Percentiles rank a stretch among this genome's conserved stretches.
These are phyloP conservation scores for Corythoichthys intestinalis DNA, from an alignment of 2,113 vertebrate species.

Conservation along the genomic window DNA sequence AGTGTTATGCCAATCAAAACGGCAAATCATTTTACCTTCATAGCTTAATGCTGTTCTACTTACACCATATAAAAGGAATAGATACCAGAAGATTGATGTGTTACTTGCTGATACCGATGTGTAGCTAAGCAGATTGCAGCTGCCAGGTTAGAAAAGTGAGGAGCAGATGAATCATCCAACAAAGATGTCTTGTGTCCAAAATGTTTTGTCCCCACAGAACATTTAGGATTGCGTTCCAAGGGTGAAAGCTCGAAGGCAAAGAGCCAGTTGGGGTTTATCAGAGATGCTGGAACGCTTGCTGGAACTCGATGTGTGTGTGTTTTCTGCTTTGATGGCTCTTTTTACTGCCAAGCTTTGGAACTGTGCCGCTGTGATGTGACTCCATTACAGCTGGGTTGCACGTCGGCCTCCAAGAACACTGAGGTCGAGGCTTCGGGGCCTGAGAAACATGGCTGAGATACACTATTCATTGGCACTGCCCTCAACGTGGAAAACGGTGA, in stretches of 20 bases:
- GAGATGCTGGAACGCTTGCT: conserved; percentile 29
- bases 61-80: neutral
- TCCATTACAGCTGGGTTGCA: conserved; percentile 34
- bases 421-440: neutral
- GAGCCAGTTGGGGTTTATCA: conserved; percentile 25
- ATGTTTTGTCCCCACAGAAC: conserved; percentile 8
- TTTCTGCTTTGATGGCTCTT: conserved; percentile 62
- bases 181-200: conserved; percentile 10
- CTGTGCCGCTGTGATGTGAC: conserved; percentile 45
- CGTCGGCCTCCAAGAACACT: conserved; percentile 34
- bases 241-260: conserved; percentile 33
- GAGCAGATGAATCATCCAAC: conserved; percentile 12
- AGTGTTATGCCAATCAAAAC: neutral
- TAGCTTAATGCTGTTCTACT: neutral
- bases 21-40: neutral
- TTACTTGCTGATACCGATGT: neutral
- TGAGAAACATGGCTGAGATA: conserved; percentile 41
- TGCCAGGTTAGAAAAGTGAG: conserved; percentile 19
- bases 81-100: neutral
- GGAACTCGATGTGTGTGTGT: conserved; percentile 38
- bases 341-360: conserved; percentile 59
- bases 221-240: conserved; percentile 8
- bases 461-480: neutral
- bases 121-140: conserved; percentile 9
- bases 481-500: conserved; percentile 36